Base-by-base conservation (phyloP, 2,113 vertebrate species). In the Mesitornis unicolor region DNA sequence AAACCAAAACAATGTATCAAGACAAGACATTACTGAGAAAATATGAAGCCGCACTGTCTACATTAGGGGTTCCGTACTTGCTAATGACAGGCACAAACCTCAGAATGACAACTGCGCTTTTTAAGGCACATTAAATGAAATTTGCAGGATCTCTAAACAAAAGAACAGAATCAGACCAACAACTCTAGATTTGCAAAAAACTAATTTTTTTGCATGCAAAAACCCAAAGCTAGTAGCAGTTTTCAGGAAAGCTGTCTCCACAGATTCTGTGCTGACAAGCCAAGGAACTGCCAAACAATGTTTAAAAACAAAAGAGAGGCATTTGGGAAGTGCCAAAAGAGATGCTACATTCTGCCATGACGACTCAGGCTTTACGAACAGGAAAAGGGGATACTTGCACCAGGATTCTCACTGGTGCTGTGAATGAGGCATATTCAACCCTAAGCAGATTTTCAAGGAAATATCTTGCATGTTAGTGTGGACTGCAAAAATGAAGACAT, bases 281-380 rank as follows among this genome's bases (percentile, higher is more conserved):
- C 93, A 96, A 87, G 89, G 54, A 89, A 95, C 70, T 96, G 93
- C 91, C 93, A 96, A 94, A 86, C 26, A 92, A 45, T 89, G 87
- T 96, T 97, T 96, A 82, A 91, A 96, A 95, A 96, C 84, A 96
- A 91, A 84, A 82, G 63, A 69, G 26, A 88, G 68, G 42, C 53
- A 91, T 87, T 77, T 85, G 87, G 17, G 57, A 84, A 94, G 67
- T 83, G 87, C 84, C 94, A 89, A 95, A 83, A 93, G 71, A 89
- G 77, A 93, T 87, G 67, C 57, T 96, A 90, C 4, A 50, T 61
- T 78, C 78, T 91, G 45, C 50, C 51, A 57, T 76, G 76, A 91
- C 61, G 70, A 84, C 68, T 82, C 73, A 13, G 1, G 25, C 70
- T 79, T 82, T 63, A 57, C 17, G 26, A 96, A 80, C 20, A 87